Conservation (phyloP, 2,113 vertebrate species). For the Alces alces region DNA sequence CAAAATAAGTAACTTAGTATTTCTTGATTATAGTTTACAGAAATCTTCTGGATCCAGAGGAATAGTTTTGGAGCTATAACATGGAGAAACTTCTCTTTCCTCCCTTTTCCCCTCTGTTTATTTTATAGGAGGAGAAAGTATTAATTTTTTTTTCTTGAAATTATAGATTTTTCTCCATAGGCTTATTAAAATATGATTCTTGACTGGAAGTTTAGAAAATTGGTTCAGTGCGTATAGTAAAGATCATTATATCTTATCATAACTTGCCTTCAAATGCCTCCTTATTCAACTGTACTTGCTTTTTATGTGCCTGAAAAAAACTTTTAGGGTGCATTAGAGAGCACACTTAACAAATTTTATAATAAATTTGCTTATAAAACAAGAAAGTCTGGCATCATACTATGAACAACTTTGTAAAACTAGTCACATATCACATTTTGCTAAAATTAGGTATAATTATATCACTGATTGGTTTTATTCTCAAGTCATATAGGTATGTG, state of each 20-base stretch:
- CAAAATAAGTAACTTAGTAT: neutral
- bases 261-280: neutral
- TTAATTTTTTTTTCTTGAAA: constrained; percentile 11
- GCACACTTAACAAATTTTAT: neutral
- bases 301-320: neutral
- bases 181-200: neutral
- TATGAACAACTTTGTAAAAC: neutral
- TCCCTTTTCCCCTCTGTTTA: neutral
- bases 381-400: neutral
- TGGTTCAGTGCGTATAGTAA: neutral
- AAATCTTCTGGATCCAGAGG: neutral
- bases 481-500: neutral
- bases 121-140: neutral
- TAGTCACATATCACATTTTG: neutral
- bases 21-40: neutral
- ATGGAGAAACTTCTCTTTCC: neutral
- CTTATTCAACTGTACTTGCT: neutral
- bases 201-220: neutral
- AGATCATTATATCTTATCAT: neutral
- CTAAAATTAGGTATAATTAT: neutral
- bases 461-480: neutral
- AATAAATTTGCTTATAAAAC: neutral
- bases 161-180: neutral
- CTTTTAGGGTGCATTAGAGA: neutral
- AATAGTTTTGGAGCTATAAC: neutral